A percentile compares a stretch with the other conserved stretches of the same genome.
Conservation (phyloP, 2,113 vertebrate species). For the Dolichallabes microphthalmus region DNA sequence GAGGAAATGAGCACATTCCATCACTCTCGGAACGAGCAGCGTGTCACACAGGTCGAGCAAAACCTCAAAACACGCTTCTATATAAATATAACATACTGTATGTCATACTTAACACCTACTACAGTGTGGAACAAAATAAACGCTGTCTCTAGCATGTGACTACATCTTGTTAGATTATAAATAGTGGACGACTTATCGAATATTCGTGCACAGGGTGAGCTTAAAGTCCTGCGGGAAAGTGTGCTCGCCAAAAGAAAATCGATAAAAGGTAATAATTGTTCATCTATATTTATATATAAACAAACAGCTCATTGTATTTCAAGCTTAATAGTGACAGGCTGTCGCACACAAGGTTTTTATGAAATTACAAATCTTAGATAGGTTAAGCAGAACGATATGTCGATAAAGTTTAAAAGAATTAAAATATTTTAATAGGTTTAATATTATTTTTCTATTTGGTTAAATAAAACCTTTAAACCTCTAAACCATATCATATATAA, state of each 20-base stretch:
- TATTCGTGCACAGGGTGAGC: no score
- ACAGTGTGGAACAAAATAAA: background rate
- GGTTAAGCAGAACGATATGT: no score
- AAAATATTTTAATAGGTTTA: no score
- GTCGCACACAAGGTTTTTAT: no score
- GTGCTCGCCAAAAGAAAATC: no score
- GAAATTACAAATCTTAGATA: background rate
- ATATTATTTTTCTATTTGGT: no score
- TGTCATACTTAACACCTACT: background rate
- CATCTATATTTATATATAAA: background rate
- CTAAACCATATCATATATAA: no score
- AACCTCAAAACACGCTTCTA: background rate
- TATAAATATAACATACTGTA: background rate
- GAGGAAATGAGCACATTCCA: slow-evolving; percentile 50
- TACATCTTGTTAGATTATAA: no score
- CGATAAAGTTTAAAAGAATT: no score
- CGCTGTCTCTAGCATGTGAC: background rate
- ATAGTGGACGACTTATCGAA: background rate
- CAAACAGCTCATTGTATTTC: background rate
- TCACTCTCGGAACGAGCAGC: background rate
- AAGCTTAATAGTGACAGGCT: background rate
- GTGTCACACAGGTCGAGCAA: background rate
- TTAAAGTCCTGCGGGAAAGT: no score
- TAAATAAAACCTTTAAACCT: no score
- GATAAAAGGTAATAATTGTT: no score